Percentiles rank a stretch among this genome's conserved stretches.
Evolutionary conservation across 2,797 vertebrate species (phyloP).

Genomic region (Pelodytes ibericus): DNA sequence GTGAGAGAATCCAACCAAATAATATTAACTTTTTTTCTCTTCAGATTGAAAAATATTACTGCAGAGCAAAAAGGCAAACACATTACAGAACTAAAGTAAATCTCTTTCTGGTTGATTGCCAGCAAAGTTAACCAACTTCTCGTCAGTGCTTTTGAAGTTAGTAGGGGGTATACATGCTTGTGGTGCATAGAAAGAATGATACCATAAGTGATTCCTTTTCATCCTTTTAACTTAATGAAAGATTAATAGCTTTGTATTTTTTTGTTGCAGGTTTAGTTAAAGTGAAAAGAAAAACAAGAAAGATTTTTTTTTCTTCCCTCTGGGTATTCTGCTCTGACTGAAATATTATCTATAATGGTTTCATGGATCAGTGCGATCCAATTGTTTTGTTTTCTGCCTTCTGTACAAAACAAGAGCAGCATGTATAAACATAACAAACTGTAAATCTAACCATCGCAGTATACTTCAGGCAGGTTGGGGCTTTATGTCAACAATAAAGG

Average conservation of each 20-base stretch:
- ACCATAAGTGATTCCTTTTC: slow-evolving; percentile 99
- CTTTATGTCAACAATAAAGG: slow-evolving; percentile 12
- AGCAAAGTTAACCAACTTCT: slow-evolving; percentile 89
- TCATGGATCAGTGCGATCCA: slow-evolving; percentile 75
- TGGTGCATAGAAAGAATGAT: slow-evolving; percentile 90
- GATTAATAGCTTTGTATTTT: slow-evolving; percentile 99
- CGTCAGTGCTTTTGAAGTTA: slow-evolving; percentile 90
- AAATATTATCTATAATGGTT: slow-evolving; percentile 78
- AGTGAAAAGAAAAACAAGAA: slow-evolving; percentile 16
- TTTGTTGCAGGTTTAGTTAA: slow-evolving; percentile 80
- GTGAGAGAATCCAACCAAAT: not conserved
- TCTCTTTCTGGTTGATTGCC: slow-evolving; percentile 89
- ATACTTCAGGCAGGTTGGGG: not conserved
- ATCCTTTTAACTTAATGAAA: slow-evolving; percentile 98
- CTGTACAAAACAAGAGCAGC: slow-evolving; percentile 58
- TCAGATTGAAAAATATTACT: too few relatives aligned
- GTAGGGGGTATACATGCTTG: slow-evolving; percentile 91
- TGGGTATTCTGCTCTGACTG: slow-evolving; percentile 67
- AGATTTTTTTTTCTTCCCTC: slow-evolving; percentile 78
- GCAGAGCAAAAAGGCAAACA: slow-evolving; percentile 46
- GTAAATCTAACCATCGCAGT: not conserved
- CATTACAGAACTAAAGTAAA: slow-evolving; percentile 82
- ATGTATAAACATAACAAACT: slow-evolving; percentile 54
- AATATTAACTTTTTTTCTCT: not conserved
- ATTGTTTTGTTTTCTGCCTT: slow-evolving; percentile 43